Evolutionary conservation across 2,797 vertebrate species (phyloP), one percentile per base, ranked within the genome.

Genomic region (Ibycter americanus): DNA sequence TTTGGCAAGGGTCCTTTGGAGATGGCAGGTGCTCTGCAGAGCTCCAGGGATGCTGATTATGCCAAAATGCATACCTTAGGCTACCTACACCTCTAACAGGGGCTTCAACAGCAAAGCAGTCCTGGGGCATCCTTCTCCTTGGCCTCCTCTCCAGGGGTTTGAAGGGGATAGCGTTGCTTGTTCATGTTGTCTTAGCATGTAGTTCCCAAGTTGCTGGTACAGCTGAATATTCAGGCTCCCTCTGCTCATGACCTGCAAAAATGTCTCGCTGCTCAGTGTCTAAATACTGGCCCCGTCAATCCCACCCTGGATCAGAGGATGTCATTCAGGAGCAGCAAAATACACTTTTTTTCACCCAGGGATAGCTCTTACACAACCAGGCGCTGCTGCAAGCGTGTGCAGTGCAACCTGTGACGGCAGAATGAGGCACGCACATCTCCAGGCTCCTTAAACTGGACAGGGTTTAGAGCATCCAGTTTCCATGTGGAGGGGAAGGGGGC

Each of bases 201-300:
- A 5, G 56, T 26, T 55, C 70, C 55, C 51, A 6, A 23, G 46
- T 15, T 85, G 67, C 63, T 66, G 87, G n/a, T 83, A 1, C 34
- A 38, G 59, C 67, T 55, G 67, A 65, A 63, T 20, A 21, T 42
- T 58, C 49, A 31, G 52, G 32, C 44, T 93, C 18, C 47, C 65
- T 62, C 51, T 3, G 5, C 49, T 80, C 2, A 0, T 18, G 42
- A 67, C 55, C 67, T 56, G 82, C 79, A 72, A 34, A 46, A 44
- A 8, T 3, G 0, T 51, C 58, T 77, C 54, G 0, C 27, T 67
- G 56, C 61, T 78, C 81, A 0, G 0, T 56, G 51, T 49, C 52
- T 46, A 1, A 42, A 38, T 36, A 31, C 71, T 3, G 1, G 8
- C 58, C 36, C 44, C 1, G 0, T 51, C 11, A 2, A 0, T 84